Base-by-base conservation (phyloP, 2,113 vertebrate species). In the Rhinopithecus roxellana region DNA sequence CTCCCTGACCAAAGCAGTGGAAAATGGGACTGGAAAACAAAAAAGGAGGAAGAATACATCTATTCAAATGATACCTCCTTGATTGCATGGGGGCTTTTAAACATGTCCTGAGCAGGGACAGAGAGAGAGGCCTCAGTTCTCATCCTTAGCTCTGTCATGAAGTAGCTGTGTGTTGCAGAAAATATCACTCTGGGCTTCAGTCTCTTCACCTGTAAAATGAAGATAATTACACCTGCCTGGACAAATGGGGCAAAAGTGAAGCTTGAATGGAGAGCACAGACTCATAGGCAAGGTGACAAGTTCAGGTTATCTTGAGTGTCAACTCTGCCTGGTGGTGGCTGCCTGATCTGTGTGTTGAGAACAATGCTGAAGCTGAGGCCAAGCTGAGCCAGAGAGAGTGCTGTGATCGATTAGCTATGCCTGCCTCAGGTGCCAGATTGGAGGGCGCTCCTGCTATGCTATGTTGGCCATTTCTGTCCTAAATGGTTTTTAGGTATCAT, bases 361-460 rank as follows among this genome's bases (percentile, higher is more conserved):
- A 52, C 52, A 87, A 30, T 48, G 67, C 93, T 22, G 59, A 69
- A 14, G 75, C 30, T 8, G 30, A 77, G 74, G 30, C 40, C 48
- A 43, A 16, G 88, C 40, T 0, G 22, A 57, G 55, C 12, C 81
- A 59, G 83, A 64, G n/a, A 43, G 30, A n/a, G 23, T 9, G 25
- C 48, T 10, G 8, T 27, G 90, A 17, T 45, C 2, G 0, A n/a
- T 50, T 35, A 77, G 61, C 23, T 23, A 12, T 4, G 45, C 50
- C 93, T 77, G 32, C 52, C 38, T 35, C 0, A 0, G n/a, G 40
- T 18, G 3, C 23, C 48, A 55, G 81, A 11, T 0, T 0, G 38
- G 43, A 80, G 30, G 70, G 38, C 0, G 1, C 10, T 48, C 17
- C 32, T 67, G 30, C n/a, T 43, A 13, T 27, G 32, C 57, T 81